Conservation (phyloP, 30 jellyfish, hydroid and myxozoan genomes). For the Calvadosia cruxmelitensis region DNA sequence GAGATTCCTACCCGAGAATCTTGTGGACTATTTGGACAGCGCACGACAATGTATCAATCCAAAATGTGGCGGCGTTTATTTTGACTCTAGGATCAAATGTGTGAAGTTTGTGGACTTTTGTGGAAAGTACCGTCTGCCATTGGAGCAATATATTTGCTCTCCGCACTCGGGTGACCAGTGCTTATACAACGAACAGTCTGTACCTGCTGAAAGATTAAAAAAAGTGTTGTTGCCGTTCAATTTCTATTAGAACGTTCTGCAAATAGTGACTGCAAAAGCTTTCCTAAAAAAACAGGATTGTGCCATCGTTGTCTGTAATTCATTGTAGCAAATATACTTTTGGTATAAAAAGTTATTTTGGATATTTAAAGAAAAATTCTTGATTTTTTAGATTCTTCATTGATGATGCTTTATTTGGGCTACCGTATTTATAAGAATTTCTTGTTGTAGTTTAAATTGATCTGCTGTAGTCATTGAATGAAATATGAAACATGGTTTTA, state of each 20-base stretch:
- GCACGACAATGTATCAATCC: slow-evolving; percentile 97
- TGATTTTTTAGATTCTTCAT: too few relatives aligned
- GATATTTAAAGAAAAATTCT: too few relatives aligned
- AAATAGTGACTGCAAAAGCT: too few relatives aligned
- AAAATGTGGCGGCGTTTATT: slow-evolving; percentile 94
- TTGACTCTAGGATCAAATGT: slow-evolving; percentile 87
- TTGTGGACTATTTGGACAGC: slow-evolving; percentile 61
- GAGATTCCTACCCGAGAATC: slow-evolving; percentile 33
- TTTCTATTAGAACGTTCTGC: slow-evolving; percentile 1
- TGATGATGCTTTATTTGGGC: too few relatives aligned
- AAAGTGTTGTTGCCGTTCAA: slow-evolving; percentile 65
- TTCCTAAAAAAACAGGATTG: too few relatives aligned
- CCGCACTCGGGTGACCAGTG: slow-evolving; percentile 48
- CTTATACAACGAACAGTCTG: slow-evolving; percentile 21
- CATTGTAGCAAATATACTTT: too few relatives aligned
- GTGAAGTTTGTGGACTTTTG: slow-evolving; percentile 95
- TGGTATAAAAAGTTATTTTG: too few relatives aligned
- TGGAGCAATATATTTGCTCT: slow-evolving; percentile 90
- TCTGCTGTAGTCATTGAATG: too few relatives aligned
- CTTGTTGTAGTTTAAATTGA: too few relatives aligned
- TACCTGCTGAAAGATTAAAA: slow-evolving; percentile 41
- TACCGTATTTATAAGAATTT: too few relatives aligned
- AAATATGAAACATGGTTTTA: too few relatives aligned
- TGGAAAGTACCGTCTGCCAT: slow-evolving; percentile 85
- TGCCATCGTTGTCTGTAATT: too few relatives aligned